Conservation (phyloP, 2,888 invertebrate species). For the Athrips mouffetella region DNA sequence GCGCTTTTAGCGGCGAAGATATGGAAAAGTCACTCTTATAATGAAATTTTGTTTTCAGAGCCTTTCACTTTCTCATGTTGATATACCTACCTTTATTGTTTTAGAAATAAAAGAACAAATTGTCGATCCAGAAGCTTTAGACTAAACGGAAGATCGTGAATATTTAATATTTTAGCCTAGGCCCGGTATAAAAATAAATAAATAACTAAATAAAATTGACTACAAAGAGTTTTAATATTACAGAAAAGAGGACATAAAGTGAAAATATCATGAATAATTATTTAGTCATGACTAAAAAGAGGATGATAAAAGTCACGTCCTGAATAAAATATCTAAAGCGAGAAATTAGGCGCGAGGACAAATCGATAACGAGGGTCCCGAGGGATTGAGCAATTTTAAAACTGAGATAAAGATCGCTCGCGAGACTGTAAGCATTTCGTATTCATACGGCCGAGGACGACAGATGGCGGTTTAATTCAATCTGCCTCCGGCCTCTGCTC, state of each 20-base stretch:
- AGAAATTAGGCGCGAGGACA: constrained; percentile 66
- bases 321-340: constrained; percentile 66
- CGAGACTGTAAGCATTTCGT: constrained; percentile 70
- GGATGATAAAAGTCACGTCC: constrained; percentile 49
- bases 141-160: too few species aligned
- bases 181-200: too few species aligned
- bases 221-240: not conserved
- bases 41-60: constrained; percentile 57
- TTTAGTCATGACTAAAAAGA: constrained; percentile 29
- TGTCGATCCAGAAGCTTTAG: too few species aligned
- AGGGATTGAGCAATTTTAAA: constrained; percentile 75
- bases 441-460: constrained; percentile 73
- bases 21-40: constrained; percentile 57
- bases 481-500: constrained; percentile 72
- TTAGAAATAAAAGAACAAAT: constrained; percentile 54
- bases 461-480: constrained; percentile 77
- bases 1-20: constrained; percentile 61
- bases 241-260: not conserved
- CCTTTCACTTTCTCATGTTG: constrained; percentile 62
- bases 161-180: too few species aligned
- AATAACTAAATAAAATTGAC: not conserved
- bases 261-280: constrained; percentile 27
- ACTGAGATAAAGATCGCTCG: constrained; percentile 74
- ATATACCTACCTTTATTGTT: constrained; percentile 48
- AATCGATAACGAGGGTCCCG: constrained; percentile 66